phyloP scores from a whole-genome alignment of 2,113 vertebrate genomes.

The Pantherophis guttatus region DNA sequence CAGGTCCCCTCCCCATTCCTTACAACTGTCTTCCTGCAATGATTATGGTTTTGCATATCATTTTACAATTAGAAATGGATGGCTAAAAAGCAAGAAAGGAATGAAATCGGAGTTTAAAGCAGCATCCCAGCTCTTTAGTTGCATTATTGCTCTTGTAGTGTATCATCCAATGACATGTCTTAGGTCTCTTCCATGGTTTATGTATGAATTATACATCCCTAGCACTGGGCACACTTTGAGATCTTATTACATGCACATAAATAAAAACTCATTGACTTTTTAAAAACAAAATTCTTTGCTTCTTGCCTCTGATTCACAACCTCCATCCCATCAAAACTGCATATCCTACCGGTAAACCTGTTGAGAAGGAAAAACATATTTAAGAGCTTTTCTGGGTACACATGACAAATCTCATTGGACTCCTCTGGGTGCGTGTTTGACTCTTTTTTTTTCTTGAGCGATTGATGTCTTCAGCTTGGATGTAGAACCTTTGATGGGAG shows the following conservation, averaged over 20 bases:
- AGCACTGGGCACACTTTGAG: neutral
- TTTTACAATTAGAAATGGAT: neutral
- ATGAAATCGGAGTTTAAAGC: fast-evolving
- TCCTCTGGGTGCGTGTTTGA: neutral
- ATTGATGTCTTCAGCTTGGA: neutral
- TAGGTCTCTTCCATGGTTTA: neutral
- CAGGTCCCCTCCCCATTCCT: neutral
- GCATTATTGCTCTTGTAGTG: neutral
- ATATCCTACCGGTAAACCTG: neutral
- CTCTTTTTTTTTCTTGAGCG: neutral
- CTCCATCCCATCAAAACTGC: neutral
- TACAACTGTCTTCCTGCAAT: neutral
- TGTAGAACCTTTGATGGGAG: slow-evolving; percentile 20
- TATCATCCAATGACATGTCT: neutral
- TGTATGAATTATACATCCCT: neutral
- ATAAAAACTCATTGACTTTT: neutral
- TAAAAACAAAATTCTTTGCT: neutral
- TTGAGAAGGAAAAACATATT: neutral
- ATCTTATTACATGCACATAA: neutral
- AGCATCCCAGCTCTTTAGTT: neutral
- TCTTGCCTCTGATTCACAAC: neutral
- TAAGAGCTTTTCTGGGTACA: slow-evolving; percentile 6
- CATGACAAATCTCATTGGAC: slow-evolving; percentile 18
- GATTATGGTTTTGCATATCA: neutral
- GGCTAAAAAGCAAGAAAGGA: neutral